Evolutionary conservation across 2,888 invertebrate genomes (phyloP).

Genomic region (Coenonympha arcania): DNA sequence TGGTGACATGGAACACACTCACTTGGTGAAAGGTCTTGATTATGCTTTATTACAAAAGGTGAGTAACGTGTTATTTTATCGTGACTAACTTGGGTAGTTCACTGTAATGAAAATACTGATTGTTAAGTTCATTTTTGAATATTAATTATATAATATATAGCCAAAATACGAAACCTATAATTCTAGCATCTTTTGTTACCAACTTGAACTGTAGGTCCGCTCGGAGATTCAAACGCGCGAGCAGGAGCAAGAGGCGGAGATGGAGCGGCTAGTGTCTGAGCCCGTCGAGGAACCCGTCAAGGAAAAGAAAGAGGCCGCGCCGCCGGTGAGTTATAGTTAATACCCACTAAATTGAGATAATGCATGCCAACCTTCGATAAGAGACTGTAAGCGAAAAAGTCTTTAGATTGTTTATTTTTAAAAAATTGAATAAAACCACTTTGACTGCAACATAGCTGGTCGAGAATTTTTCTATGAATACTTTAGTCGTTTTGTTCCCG

Average conservation of each 20-base stretch:
- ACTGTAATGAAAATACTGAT: too few species aligned
- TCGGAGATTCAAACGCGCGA: conserved; percentile 88
- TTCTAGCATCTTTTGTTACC: background rate
- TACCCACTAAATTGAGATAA: too few species aligned
- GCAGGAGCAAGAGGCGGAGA: conserved; percentile 85
- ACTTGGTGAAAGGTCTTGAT: conserved; percentile 95
- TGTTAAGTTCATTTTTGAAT: too few species aligned
- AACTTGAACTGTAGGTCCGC: conserved; percentile 78
- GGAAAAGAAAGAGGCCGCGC: conserved; percentile 68
- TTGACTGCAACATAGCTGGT: too few species aligned
- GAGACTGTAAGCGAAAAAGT: too few species aligned
- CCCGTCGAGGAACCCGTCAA: conserved; percentile 47
- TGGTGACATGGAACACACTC: conserved; percentile 99
- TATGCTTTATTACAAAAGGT: conserved; percentile 85
- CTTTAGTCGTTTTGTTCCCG: too few species aligned
- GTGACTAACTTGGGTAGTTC: too few species aligned
- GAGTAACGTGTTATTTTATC: too few species aligned
- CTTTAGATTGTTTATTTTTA: too few species aligned
- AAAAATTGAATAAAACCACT: too few species aligned
- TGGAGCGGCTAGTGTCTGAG: conserved; percentile 79
- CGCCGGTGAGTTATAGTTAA: conserved; percentile 52
- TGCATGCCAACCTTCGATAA: too few species aligned
- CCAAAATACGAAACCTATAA: background rate
- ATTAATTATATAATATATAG: background rate
- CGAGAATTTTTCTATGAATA: too few species aligned